Conservation (phyloP, 2,113 vertebrate genomes). For the Pituophis catenifer region DNA sequence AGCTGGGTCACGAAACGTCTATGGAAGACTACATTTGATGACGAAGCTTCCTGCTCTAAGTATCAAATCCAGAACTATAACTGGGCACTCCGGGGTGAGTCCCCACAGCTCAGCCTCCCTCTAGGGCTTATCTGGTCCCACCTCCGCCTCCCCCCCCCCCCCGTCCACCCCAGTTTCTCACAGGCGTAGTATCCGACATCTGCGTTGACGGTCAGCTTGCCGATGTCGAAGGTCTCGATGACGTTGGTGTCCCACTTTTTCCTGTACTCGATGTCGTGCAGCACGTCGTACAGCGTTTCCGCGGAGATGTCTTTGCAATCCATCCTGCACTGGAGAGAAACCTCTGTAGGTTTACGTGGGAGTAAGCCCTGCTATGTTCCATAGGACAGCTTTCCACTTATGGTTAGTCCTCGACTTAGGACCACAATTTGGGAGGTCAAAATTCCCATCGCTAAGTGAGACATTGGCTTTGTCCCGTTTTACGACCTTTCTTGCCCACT, state of each 20-base stretch:
- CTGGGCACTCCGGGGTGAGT: background rate
- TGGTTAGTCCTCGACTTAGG: background rate
- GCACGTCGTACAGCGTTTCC: slow-evolving; percentile 89
- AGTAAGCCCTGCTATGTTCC: background rate
- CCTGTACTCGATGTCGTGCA: slow-evolving; percentile 92
- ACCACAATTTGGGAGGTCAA: background rate
- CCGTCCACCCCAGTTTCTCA: slow-evolving; percentile 55
- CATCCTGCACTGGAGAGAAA: slow-evolving; percentile 84
- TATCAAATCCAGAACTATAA: background rate
- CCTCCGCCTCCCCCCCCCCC: fast-evolving
- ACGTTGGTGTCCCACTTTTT: slow-evolving; percentile 93
- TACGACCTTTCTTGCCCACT: background rate
- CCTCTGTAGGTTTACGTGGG: too few species aligned
- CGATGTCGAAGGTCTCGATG: slow-evolving; percentile 96
- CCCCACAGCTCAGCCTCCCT: background rate
- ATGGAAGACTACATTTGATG: background rate
- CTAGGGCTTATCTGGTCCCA: background rate
- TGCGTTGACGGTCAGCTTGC: slow-evolving; percentile 88
- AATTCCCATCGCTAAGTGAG: background rate
- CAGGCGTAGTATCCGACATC: slow-evolving; percentile 95
- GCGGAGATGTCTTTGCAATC: slow-evolving; percentile 83
- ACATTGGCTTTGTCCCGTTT: background rate
- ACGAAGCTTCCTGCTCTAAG: background rate
- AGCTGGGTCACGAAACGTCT: background rate
- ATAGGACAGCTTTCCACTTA: too few species aligned